Base-by-base conservation (phyloP, 2,113 vertebrate species). In the Xenus cinereus region DNA sequence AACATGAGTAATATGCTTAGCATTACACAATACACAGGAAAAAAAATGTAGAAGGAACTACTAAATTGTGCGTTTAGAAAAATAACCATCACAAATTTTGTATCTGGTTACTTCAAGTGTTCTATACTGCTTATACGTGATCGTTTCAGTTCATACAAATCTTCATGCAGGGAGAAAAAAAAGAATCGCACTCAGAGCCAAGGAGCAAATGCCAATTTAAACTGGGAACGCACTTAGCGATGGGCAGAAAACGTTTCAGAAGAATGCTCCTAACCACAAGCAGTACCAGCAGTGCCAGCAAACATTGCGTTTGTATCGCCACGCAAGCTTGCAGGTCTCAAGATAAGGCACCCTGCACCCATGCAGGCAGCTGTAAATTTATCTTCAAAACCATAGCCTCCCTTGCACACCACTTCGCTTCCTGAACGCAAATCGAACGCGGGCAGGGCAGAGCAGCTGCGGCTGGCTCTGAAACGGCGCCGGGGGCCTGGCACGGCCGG, bases 381-480 rank as follows among this genome's bases (percentile, higher is more conserved):
- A n/a, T 46, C 59, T 27, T 8, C 8, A 7, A 2, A 7, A 5
- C 53, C 81, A 3, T 0, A 9, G 46, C 27, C 51, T 32, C 16
- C 51, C 33, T 4, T 1, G 9, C 35, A 4, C 46, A 0, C 17
- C 7, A 1, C 76, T 24, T 0, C 0, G 46, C 35, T 18, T 41
- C 39, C 66, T 0, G 59, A 5, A 2, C 0, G 7, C 67, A 2
- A 0, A 5, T 1, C 1, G 30, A 4, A 21, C 35, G 5, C 0
- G 4, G 4, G 5, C 0, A 4, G 4, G 20, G 1, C 39, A 0
- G 32, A 3, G 1, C 12, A 1, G 46, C 62, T 3, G 26, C 0
- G 33, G 0, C 0, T 0, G 43, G 37, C 56, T 23, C 0, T 0
- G 24, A 4, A 0, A 2, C 1, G 23, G 3, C 27, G 0, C 60